Conservation (phyloP, 2,797 vertebrate species). For the Rachycentron canadum region DNA sequence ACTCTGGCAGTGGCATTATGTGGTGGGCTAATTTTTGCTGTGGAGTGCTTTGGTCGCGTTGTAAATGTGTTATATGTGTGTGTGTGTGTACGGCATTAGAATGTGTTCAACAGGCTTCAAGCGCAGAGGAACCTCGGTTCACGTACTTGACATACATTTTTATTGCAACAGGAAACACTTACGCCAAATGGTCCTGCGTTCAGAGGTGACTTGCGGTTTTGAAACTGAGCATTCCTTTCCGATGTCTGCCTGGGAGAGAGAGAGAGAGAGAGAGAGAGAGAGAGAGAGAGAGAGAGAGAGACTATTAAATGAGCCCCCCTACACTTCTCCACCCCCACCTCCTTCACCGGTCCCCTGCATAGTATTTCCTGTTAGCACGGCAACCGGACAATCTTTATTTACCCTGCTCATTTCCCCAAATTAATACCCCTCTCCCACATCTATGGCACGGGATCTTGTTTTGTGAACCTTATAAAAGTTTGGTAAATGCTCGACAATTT, state of each 20-base stretch:
- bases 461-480: constrained; percentile 83
- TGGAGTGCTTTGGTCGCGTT: constrained; percentile 25
- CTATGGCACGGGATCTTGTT: constrained; percentile 75
- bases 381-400: constrained; percentile 84
- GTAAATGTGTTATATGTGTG: constrained; percentile 31
- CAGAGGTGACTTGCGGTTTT: constrained; percentile 82
- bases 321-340: constrained; percentile 41
- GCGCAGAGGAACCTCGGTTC: constrained; percentile 70
- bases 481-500: constrained; percentile 76
- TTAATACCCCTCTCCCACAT: constrained; percentile 81
- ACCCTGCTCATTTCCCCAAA: constrained; percentile 84
- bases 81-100: constrained; percentile 17
- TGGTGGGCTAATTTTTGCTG: constrained; percentile 46
- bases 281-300: constrained; percentile 54
- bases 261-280: constrained; percentile 40
- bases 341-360: constrained; percentile 76
- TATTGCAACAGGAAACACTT: constrained; percentile 85
- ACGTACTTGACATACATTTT: constrained; percentile 82
- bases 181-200: constrained; percentile 81
- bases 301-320: constrained; percentile 78
- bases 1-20: constrained; percentile 44
- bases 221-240: constrained; percentile 78
- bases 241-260: constrained; percentile 72
- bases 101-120: constrained; percentile 47
- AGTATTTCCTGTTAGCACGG: constrained; percentile 84